Base-by-base conservation (phyloP, 2,797 vertebrate species). In the Rhinophrynus dorsalis region DNA sequence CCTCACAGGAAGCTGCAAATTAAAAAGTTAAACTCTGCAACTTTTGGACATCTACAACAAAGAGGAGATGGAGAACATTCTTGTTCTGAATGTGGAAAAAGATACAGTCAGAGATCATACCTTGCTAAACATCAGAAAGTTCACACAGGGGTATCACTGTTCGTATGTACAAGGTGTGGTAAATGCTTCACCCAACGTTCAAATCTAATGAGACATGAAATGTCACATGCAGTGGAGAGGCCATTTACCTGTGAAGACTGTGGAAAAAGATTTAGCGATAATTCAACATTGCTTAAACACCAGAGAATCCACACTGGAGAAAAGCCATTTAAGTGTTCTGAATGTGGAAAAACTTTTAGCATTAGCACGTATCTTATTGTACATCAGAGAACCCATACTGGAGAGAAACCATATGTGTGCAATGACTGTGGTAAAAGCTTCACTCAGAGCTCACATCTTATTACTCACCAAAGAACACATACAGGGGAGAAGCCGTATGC, bases 401-500 rank as follows among this genome's bases (percentile, higher is more conserved):
- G 69, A n/a, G 69, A 73, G 37, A 73, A 66, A 32, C 69, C 69
- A 1, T 73, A 73, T n/a, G 35, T 21, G 0, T 73, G 69, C 20
- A 32, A 17, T 2, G 45, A 60, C 12, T 73, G 69, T 21, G 69
- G 62, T 2, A 72, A 72, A 35, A n/a, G 54, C 26, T 72, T 72
- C 26, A 1, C 52, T 5, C 69, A 72, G 24, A 59, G 61, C 57
- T 65, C 61, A 13, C 24, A 45, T 6, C 69, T 72, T 9, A 35
- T 52, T 7, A 72, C 69, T 3, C 79, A 81, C 3, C 68, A 72
- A 24, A 68, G 73, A 17, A 76, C 63, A 1, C 79, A 79, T 32
- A 75, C 75, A 1, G 75, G 74, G 0, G 69, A 75, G 23, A 81
- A 78, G 37, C 77, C 76, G 1, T 78, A 79, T 10, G 73, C 38